Conservation (phyloP, 2,113 vertebrate species). For the Campylorhamphus procurvoides region DNA sequence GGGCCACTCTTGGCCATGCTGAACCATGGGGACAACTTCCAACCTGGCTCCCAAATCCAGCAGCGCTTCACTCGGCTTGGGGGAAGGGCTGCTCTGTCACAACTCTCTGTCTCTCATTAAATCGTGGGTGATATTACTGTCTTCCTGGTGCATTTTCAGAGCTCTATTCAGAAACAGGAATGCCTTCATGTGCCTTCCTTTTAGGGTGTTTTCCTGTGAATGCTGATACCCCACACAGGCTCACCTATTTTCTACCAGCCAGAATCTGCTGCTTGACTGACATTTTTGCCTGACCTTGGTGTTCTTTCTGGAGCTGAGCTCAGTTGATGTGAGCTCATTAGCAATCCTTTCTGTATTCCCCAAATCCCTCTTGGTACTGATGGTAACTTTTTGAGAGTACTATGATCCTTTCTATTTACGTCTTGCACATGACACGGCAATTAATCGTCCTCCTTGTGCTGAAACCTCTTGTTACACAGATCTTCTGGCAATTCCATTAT, state of each 20-base stretch:
- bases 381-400: neutral
- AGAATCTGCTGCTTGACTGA: neutral
- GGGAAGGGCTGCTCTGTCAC: neutral
- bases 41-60: neutral
- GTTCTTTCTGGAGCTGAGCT: neutral
- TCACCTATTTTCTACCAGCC: neutral
- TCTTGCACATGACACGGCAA: neutral
- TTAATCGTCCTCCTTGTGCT: neutral
- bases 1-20: neutral
- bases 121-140: neutral
- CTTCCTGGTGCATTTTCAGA: neutral
- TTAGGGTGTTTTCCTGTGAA: neutral
- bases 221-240: neutral
- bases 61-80: neutral
- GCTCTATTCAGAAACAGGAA: neutral
- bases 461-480: neutral
- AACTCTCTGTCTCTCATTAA: neutral
- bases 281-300: neutral
- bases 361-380: neutral
- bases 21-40: neutral
- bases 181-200: neutral
- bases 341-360: neutral
- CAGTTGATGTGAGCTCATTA: neutral
- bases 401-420: neutral
- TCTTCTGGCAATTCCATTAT: neutral